phyloP scores from a whole-genome alignment of 1,140 invertebrate genomes.

The Hypsibius dujardini region DNA sequence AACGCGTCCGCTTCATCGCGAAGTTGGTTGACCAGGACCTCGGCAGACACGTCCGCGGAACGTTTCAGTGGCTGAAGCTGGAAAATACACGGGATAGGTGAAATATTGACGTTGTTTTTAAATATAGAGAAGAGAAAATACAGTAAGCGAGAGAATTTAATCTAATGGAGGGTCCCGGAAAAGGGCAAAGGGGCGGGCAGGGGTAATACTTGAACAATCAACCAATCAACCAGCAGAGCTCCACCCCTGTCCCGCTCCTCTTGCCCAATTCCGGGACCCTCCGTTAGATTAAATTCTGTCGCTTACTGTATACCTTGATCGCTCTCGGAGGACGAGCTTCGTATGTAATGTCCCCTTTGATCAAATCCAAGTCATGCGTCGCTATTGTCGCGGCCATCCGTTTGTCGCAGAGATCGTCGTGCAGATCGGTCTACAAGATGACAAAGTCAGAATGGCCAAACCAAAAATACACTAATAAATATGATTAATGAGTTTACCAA shows the following conservation, averaged over 20 bases:
- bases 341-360: constrained; percentile 46
- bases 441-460: constrained; percentile 15
- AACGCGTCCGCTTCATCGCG: constrained; percentile 47
- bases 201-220: too few species aligned
- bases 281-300: too few species aligned
- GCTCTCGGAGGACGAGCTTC: constrained; percentile 43
- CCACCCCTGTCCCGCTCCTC: too few species aligned
- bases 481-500: too few species aligned
- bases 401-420: constrained; percentile 57
- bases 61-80: constrained; percentile 47
- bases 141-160: too few species aligned
- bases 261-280: too few species aligned
- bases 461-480: too few species aligned
- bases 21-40: constrained; percentile 46
- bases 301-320: constrained; percentile 33
- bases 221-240: too few species aligned
- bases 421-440: constrained; percentile 45
- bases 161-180: too few species aligned
- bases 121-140: too few species aligned
- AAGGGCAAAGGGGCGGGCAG: too few species aligned
- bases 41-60: constrained; percentile 42
- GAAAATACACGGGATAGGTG: constrained; percentile 23
- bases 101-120: too few species aligned
- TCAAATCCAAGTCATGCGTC: constrained; percentile 53
- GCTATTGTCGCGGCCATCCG: constrained; percentile 57